Evolutionary conservation across 2,113 vertebrate species (phyloP).

Genomic region (Nothoprocta pentlandii): DNA sequence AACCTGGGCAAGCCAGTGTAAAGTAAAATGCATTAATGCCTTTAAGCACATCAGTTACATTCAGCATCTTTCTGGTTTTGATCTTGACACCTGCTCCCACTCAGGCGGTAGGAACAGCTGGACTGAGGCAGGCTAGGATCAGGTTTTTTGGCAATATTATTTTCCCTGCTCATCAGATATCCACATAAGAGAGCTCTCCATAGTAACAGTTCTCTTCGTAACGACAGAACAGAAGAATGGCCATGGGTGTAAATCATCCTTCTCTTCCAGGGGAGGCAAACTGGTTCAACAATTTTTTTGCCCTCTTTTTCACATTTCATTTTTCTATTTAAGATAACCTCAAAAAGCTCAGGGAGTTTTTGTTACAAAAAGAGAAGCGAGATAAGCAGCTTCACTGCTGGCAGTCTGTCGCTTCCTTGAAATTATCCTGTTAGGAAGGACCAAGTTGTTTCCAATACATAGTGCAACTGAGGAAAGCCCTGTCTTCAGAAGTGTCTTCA

Average conservation of each 20-base stretch:
- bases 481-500: background rate
- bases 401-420: background rate
- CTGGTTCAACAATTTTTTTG: background rate
- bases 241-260: background rate
- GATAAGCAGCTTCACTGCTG: background rate
- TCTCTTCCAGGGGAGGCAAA: background rate
- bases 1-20: background rate
- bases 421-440: background rate
- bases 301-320: background rate
- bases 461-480: background rate
- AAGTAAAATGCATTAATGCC: background rate
- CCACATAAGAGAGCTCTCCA: background rate
- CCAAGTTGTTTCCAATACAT: background rate
- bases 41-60: background rate
- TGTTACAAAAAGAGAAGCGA: background rate
- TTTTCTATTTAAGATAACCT: background rate
- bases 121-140: background rate
- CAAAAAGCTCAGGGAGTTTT: background rate
- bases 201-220: background rate
- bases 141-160: background rate
- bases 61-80: background rate
- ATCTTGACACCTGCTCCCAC: background rate
- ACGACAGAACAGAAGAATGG: background rate
- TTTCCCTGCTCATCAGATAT: background rate
- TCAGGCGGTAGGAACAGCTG: background rate